These are phyloP conservation scores for Amblyjoppa proteus DNA, from an alignment of 2,888 invertebrate genomes.

Conservation along the genomic window DNA sequence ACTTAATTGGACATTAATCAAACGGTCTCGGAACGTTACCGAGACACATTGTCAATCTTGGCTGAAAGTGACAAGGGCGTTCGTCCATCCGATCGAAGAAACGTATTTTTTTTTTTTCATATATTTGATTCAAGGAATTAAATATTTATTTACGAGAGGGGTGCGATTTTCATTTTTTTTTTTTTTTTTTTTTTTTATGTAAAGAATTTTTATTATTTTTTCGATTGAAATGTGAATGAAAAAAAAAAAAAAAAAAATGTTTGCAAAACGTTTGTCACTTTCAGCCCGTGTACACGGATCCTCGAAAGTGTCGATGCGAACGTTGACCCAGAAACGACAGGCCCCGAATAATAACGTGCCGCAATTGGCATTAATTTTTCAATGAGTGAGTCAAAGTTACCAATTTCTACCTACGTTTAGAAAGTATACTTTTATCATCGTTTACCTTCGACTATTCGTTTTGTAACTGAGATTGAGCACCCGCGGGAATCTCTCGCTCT, in stretches of 20 bases:
- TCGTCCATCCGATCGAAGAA: conserved; percentile 46
- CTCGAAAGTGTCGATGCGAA: conserved; percentile 46
- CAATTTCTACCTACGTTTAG: conserved; percentile 84
- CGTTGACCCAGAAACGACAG: conserved; percentile 83
- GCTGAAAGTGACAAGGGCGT: conserved; percentile 23
- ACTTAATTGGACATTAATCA: conserved; percentile 69
- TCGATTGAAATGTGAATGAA: not conserved
- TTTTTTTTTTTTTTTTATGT: not conserved
- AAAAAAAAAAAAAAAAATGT: not conserved
- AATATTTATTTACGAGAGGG: not conserved
- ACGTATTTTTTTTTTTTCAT: not conserved
- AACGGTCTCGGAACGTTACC: not conserved
- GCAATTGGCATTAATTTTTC: conserved; percentile 80
- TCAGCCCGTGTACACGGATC: conserved; percentile 35
- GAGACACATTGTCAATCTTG: conserved; percentile 9
- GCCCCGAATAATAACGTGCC: conserved; percentile 72
- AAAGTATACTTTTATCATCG: conserved; percentile 81
- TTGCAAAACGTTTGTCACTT: conserved; percentile 5
- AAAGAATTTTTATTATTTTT: not conserved
- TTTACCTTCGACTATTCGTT: conserved; percentile 83
- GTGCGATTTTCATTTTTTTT: not conserved
- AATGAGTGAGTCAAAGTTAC: conserved; percentile 84
- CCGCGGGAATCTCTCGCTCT: conserved; percentile 76
- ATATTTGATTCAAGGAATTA: not conserved
- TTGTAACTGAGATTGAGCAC: conserved; percentile 84